phyloP scores from a whole-genome alignment of 2,888 invertebrate genomes.

The Diarsia mendica region DNA sequence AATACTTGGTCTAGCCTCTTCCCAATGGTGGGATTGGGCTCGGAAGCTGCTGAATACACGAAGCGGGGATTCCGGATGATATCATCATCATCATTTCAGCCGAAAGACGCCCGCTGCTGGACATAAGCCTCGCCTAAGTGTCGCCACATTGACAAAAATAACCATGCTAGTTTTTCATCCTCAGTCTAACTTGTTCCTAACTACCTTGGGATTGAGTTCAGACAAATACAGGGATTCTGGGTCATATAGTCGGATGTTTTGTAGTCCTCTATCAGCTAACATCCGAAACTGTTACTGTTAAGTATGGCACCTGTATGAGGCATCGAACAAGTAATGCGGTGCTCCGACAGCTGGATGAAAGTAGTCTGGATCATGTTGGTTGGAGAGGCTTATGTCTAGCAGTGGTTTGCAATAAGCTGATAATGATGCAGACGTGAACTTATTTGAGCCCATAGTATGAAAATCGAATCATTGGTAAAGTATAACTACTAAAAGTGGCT shows the following conservation, averaged over 20 bases:
- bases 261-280: no score
- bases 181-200: no score
- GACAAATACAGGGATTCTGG: no score
- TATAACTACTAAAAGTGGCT: neutral
- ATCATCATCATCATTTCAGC: no score
- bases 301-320: neutral
- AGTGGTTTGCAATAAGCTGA: neutral
- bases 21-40: neutral
- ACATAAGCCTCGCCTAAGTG: no score
- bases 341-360: neutral
- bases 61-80: neutral
- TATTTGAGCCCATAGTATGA: neutral
- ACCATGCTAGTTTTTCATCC: no score
- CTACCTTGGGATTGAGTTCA: no score
- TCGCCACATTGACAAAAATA: no score
- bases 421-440: neutral
- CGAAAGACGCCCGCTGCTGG: no score
- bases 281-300: no score
- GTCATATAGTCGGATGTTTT: no score
- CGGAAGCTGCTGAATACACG: neutral
- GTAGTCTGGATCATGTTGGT: neutral
- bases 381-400: neutral
- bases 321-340: neutral
- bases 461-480: neutral
- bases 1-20: neutral